phyloP scores from a whole-genome alignment of 2,888 invertebrate species.

The Acanthopleura granulata region DNA sequence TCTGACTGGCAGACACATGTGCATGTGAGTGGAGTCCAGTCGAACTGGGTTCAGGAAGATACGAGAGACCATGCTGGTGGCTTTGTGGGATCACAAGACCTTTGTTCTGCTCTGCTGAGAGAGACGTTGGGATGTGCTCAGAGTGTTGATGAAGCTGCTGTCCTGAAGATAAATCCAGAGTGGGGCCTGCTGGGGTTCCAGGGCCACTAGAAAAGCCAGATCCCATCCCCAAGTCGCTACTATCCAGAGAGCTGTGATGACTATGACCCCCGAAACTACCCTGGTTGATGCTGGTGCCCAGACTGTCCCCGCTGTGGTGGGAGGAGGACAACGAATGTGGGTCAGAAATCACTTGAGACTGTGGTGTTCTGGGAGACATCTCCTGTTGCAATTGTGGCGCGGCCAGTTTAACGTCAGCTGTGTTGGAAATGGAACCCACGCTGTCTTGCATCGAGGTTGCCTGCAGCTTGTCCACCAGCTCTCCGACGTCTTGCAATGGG shows the following conservation, averaged over 20 bases:
- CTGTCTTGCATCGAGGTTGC: background rate
- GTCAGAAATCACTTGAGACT: background rate
- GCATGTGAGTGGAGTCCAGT: background rate
- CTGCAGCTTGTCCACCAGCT: background rate
- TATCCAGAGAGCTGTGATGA: conserved; percentile 32
- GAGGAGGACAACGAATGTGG: background rate
- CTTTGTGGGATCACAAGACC: background rate
- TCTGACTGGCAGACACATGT: background rate
- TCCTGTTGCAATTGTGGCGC: background rate
- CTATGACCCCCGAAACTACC: conserved; percentile 35
- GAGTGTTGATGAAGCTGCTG: background rate
- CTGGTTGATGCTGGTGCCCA: conserved; percentile 4
- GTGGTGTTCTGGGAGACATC: background rate
- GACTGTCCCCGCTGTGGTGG: background rate
- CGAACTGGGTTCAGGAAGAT: background rate
- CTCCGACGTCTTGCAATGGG: background rate
- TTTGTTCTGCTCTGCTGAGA: background rate
- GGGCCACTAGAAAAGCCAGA: background rate
- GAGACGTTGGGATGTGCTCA: background rate
- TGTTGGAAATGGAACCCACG: background rate
- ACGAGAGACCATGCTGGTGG: background rate
- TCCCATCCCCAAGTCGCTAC: background rate
- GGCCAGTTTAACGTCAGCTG: background rate
- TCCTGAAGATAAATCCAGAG: background rate
- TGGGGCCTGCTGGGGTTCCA: background rate